Evolutionary conservation across 2,797 vertebrate species (phyloP), one percentile per base, ranked within the genome.

Genomic region (Microctenopoma steveboyesi): DNA sequence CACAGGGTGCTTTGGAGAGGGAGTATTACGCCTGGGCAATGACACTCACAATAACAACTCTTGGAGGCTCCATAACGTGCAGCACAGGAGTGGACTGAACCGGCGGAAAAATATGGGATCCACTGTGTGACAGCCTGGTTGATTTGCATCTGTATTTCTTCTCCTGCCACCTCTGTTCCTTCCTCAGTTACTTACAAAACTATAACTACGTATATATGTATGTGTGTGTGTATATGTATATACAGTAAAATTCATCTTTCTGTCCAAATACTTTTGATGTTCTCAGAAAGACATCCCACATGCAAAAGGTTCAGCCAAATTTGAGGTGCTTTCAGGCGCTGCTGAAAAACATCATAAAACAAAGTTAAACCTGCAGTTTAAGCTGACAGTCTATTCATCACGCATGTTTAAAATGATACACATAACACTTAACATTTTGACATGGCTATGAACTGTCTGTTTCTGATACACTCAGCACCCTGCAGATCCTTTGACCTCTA

Each of bases 11-110:
- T 96, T 95, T 95, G 95, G 95, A 95, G 95, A 94, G 90, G 84
- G 70, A 64, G 94, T 95, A 95, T 96, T 95, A 95, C 88, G 65
- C 90, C 82, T 79, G 92, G 92, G 94, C 92, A 90, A 63, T 92
- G 93, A 95, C 88, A 94, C 92, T 94, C 95, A 91, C 93, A 96
- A 97, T 96, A 97, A 97, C 96, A 96, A 95, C 93, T 94, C 94
- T 86, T 91, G 90, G 88, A 91, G 92, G 91, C 95, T 95, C 94
- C 89, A 92, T 92, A 91, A 91, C 95, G 92, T 95, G 96, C 95
- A 95, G 92, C 51, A 88, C 84, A 92, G 92, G 91, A 94, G 93
- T 92, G 91, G 93, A 51, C 59, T 7, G 61, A 57, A 64, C 43
- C 77, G 81, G 71, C 45, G 64, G 77, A 42, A 43, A 45, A 62